These are phyloP conservation scores for Lagria hirta DNA, from an alignment of 2,888 invertebrate species.

Conservation along the genomic window DNA sequence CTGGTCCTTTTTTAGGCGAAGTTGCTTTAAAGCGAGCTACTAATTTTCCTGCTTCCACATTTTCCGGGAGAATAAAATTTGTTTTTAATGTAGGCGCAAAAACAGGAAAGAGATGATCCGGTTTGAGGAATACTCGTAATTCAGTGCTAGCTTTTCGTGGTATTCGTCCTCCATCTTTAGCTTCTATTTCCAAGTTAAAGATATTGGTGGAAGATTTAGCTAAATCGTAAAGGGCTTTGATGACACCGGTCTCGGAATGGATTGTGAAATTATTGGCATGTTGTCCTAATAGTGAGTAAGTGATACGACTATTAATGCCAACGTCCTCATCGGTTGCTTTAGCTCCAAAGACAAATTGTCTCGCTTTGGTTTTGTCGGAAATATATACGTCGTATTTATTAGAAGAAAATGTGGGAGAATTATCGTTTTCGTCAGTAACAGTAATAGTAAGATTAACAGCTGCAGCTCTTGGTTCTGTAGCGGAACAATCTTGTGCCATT, in stretches of 20 bases:
- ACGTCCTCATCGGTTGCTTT: constrained; percentile 83
- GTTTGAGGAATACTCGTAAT: constrained; percentile 74
- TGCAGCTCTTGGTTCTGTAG: constrained; percentile 79
- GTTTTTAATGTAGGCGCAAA: constrained; percentile 71
- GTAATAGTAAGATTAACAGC: constrained; percentile 80
- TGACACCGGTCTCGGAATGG: constrained; percentile 80
- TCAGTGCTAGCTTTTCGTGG: constrained; percentile 73
- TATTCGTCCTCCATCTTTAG: constrained; percentile 75
- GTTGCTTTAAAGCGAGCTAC: constrained; percentile 77
- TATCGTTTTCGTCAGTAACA: constrained; percentile 83
- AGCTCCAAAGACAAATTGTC: constrained; percentile 89
- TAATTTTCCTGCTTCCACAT: constrained; percentile 73
- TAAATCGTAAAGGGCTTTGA: constrained; percentile 75
- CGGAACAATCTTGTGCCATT: constrained; percentile 86
- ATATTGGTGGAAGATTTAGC: constrained; percentile 60
- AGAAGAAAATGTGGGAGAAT: constrained; percentile 75
- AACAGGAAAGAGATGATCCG: constrained; percentile 76
- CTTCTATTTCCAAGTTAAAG: constrained; percentile 74
- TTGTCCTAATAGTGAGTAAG: constrained; percentile 76
- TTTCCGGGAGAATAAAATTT: constrained; percentile 77
- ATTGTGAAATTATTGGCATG: constrained; percentile 78
- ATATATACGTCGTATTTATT: constrained; percentile 77
- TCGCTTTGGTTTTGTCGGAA: constrained; percentile 75
- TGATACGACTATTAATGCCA: constrained; percentile 77
- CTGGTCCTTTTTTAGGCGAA: constrained; percentile 75